These are phyloP conservation scores for Phania funesta DNA, from an alignment of 2,888 invertebrate species.

Conservation along the genomic window DNA sequence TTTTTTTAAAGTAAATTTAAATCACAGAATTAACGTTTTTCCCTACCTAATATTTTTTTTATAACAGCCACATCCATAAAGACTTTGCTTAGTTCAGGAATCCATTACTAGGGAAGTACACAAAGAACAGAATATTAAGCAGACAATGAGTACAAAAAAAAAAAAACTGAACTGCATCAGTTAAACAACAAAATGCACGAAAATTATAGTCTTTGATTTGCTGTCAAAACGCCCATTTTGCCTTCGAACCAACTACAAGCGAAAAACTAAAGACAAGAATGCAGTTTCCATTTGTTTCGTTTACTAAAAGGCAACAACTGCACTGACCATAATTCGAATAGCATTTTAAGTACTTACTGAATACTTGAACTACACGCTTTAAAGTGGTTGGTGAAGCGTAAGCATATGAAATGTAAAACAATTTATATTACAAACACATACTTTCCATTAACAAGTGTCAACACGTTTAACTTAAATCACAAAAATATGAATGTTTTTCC, in stretches of 20 bases:
- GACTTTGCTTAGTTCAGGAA: not conserved
- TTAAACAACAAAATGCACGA: conserved; percentile 28
- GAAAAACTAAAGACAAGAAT: conserved; percentile 1
- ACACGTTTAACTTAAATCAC: conserved; percentile 55
- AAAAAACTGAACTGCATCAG: conserved; percentile 23
- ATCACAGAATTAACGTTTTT: not conserved
- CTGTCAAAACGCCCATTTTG: conserved; percentile 65
- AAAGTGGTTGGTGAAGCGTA: not conserved
- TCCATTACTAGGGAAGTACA: not conserved
- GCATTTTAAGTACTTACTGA: conserved; percentile 58
- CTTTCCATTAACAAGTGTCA: conserved; percentile 65
- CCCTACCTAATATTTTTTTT: conserved; percentile 8
- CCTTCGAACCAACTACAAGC: conserved; percentile 27
- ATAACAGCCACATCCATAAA: conserved; percentile 17
- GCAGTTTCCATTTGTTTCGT: not conserved
- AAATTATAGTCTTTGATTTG: conserved; percentile 67
- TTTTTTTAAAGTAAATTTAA: no score
- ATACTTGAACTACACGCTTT: conserved; percentile 49
- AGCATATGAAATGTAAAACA: not conserved
- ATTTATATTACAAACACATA: conserved; percentile 63
- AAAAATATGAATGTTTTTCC: conserved; percentile 43
- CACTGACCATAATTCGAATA: conserved; percentile 54
- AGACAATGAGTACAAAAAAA: conserved; percentile 3
- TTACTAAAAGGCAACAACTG: not conserved
- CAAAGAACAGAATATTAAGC: conserved; percentile 30